Base-by-base conservation (phyloP, 1,140 invertebrate genomes). In the Bombus soroeensis region DNA sequence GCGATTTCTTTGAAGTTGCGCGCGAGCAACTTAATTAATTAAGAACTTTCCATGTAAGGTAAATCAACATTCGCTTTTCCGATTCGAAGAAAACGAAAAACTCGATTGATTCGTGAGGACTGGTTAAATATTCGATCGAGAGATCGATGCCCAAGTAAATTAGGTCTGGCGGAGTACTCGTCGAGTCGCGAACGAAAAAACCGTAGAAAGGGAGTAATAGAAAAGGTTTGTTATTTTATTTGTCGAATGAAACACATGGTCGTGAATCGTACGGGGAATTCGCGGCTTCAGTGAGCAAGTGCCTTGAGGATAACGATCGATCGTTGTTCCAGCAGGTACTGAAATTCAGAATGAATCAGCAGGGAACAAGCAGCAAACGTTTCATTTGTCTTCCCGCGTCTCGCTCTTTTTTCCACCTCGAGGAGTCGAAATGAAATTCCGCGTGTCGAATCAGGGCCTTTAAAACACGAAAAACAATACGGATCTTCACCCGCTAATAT, bases 261-360 rank as follows among this genome's bases (percentile, higher is more conserved):
- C 28, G 83, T 53, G 81, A 68, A 53, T 53, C 32, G 37, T 47
- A 25, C 25, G 18, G 73, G 66, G 82, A 53, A 68, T 84, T 79
- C 66, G n/a, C 28, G 39, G 79, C n/a, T 81, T 81, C 43, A 47
- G 47, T 62, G 71, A 79, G 78, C 83, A 62, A 84, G 83, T 85
- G 82, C 83, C 76, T 80, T 12, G 83, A 85, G 71, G 83, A 85
- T 59, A 85, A 81, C 64, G 82, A 81, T 81, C 86, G 83, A 85
- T 87, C 83, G 53, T 79, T 73, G 25, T 15, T 66, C 74, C 34
- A 37, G n/a, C 62, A 83, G 74, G 25, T 79, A 85, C 70, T n/a
- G 83, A 75, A 75, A 85, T 64, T 66, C 81, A 57, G 57, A 84
- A 78, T 62, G 85, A 66, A 72, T 79, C 81, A 62, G 75, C 66